Conservation (phyloP, 2,797 vertebrate species). For the Gymnopithys bicolor region DNA sequence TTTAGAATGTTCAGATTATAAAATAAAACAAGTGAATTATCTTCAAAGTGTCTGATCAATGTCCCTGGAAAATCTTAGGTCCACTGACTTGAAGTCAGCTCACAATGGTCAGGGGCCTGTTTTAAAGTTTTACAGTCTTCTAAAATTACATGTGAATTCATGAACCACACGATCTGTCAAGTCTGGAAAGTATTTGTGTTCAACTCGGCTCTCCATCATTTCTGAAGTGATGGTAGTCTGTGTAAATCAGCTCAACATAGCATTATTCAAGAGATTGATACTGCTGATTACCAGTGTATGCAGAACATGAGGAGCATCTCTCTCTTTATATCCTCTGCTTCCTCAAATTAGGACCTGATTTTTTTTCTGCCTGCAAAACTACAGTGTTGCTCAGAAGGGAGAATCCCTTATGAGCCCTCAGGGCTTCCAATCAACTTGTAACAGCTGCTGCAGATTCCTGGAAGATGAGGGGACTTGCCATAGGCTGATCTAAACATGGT, state of each 20-base stretch:
- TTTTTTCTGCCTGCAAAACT: background rate
- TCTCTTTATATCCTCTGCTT: background rate
- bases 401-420: background rate
- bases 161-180: background rate
- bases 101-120: background rate
- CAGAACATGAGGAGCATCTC: background rate
- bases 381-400: background rate
- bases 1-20: background rate
- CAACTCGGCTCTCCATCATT: background rate
- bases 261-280: background rate
- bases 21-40: background rate
- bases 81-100: background rate
- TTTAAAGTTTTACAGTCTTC: background rate
- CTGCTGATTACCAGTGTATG: background rate
- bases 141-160: background rate
- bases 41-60: background rate
- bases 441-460: background rate
- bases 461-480: background rate
- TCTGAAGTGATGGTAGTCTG: background rate
- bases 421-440: background rate
- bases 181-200: background rate
- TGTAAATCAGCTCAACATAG: background rate
- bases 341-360: background rate
- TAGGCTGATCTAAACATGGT: background rate
- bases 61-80: background rate